Evolutionary conservation across 2,888 invertebrate species (phyloP), one percentile per base, ranked within the genome.

Genomic region (Cyaniris semiargus): DNA sequence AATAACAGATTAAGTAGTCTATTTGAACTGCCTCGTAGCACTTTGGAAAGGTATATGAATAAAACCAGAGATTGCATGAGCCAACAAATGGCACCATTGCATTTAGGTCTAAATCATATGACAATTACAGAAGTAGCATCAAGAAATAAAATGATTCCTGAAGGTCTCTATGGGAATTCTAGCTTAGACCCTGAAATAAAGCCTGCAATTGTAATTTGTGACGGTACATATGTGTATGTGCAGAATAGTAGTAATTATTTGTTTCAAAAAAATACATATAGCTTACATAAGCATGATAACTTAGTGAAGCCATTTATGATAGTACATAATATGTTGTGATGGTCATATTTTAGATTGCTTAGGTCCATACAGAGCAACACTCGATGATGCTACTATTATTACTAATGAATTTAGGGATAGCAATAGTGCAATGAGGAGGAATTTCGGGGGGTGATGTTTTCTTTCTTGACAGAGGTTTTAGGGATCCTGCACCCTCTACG

Each of bases 1-100:
- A 56, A 56, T n/a, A n/a, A 56, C n/a, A 56, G 27, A 27, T 27
- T 56, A n/a, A 56, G n/a, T n/a, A 56, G n/a, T n/a, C 56, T 56
- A 6, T 56, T 56, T 56, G 56, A 56, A 56, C n/a, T 56, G 56
- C 56, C 56, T 56, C 56, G 56, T 56, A 56, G 56, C 2, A 56
- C 56, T 6, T n/a, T 56, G n/a, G n/a, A 56, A 5, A 56, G 5
- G 6, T 56, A 56, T 56, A 56, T 56, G 53, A 53, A 56, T 56
- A 56, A 56, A 56, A n/a, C 6, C n/a, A 56, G 56, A 56, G n/a
- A 56, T 56, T n/a, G 56, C 56, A 56, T 56, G 56, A 56, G 56
- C 2, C 56, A n/a, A 6, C 56, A 56, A n/a, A 56, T 56, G 56
- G n/a, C 56, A 56, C 56, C 56, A n/a, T 56, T 56, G 2, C 56